Evolutionary conservation across 2,888 invertebrate species (phyloP).

Genomic region (Bedellia somnulentella): DNA sequence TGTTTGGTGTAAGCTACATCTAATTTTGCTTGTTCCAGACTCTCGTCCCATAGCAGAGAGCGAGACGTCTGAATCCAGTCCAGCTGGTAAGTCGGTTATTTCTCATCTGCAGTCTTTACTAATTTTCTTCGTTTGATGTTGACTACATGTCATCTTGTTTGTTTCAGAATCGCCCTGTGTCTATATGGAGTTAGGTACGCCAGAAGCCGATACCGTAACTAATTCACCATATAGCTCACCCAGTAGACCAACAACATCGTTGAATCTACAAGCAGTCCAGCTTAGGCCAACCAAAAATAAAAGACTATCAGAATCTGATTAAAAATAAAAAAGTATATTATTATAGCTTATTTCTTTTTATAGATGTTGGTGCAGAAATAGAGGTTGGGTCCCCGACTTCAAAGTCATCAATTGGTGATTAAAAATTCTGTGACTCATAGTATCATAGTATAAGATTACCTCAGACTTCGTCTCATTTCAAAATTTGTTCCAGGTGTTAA

Average conservation of each 20-base stretch:
- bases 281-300: conserved; percentile 1
- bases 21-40: too few relatives aligned
- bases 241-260: conserved; percentile 3
- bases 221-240: conserved; percentile 3
- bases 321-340: background rate
- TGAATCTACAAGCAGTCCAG: conserved; percentile 2
- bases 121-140: too few relatives aligned
- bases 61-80: background rate
- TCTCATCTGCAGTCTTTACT: conserved; percentile 1
- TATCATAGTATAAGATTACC: conserved; percentile 1
- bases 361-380: conserved; percentile 1
- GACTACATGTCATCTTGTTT: too few relatives aligned
- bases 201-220: conserved; percentile 7
- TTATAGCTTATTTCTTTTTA: background rate
- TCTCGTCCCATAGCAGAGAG: too few relatives aligned
- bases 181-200: conserved; percentile 4
- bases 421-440: conserved; percentile 1
- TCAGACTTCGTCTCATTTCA: background rate
- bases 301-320: background rate
- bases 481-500: conserved; percentile 4
- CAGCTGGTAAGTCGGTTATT: conserved; percentile 1
- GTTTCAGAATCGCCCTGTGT: too few relatives aligned
- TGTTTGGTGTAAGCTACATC: too few relatives aligned
- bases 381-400: conserved; percentile 1
- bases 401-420: conserved; percentile 2